Percentiles rank a stretch among this genome's conserved stretches.
phyloP scores from a whole-genome alignment of 2,113 vertebrate genomes.

The Cyrtonyx montezumae region DNA sequence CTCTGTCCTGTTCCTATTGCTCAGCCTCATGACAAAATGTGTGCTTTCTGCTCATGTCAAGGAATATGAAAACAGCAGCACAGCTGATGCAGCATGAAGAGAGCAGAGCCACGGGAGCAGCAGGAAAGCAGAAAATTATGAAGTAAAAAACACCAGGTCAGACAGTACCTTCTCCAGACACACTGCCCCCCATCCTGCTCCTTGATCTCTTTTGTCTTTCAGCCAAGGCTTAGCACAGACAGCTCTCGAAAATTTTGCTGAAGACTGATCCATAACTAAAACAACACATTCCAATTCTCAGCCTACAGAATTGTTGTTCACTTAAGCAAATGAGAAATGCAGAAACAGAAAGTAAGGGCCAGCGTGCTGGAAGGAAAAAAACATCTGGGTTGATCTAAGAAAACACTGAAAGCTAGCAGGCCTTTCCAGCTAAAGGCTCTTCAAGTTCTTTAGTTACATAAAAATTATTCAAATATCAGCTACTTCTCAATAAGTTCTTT shows the following conservation, averaged over 20 bases:
- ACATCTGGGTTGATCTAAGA: not conserved
- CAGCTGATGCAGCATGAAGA: not conserved
- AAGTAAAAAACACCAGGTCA: not conserved
- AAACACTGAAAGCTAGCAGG: not conserved
- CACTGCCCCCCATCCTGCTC: not conserved
- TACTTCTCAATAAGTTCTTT: not conserved
- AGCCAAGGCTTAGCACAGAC: accelerated
- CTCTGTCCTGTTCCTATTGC: not conserved
- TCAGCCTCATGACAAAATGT: not conserved
- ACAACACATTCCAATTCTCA: accelerated
- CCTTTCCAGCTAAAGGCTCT: not conserved
- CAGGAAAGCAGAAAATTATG: not conserved
- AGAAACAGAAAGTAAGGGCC: not conserved
- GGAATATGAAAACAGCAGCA: not conserved
- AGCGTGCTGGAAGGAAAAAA: not conserved
- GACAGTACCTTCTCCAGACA: not conserved
- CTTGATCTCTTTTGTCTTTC: accelerated
- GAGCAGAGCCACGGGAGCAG: not conserved
- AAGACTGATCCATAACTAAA: not conserved
- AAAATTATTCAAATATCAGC: not conserved
- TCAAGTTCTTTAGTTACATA: not conserved
- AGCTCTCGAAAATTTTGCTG: not conserved
- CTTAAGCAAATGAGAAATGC: not conserved
- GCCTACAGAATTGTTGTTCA: accelerated
- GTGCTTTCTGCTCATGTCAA: not conserved